Evolutionary conservation across 2,888 invertebrate species (phyloP).

Genomic region (Adelognathus sp.): DNA sequence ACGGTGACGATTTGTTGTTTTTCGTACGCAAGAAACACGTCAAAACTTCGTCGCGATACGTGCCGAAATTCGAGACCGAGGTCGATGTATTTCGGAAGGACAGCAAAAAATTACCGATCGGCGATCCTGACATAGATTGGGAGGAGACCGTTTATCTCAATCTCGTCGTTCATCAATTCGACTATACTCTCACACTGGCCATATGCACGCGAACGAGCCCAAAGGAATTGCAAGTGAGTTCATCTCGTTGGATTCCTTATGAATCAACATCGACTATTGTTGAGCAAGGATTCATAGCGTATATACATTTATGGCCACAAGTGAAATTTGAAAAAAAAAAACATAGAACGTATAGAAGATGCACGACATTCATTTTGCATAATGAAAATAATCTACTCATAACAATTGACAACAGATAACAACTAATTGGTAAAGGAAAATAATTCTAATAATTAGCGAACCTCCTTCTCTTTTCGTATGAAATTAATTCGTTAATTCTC

Average conservation of each 20-base stretch:
- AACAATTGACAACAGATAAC: too few species aligned
- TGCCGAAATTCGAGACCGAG: constrained; percentile 97
- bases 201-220: constrained; percentile 99
- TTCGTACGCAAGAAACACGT: constrained; percentile 97
- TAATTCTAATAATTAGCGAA: too few species aligned
- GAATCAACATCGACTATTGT: not conserved
- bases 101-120: constrained; percentile 97
- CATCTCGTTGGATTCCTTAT: not conserved
- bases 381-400: too few species aligned
- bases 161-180: constrained; percentile 98
- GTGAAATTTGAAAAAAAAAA: too few species aligned
- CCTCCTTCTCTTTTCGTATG: too few species aligned
- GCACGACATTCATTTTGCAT: too few species aligned
- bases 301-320: too few species aligned
- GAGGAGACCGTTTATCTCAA: constrained; percentile 99
- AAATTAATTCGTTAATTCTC: too few species aligned
- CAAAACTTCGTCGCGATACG: constrained; percentile 92
- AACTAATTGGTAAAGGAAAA: too few species aligned
- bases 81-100: constrained; percentile 99
- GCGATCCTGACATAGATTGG: constrained; percentile 98
- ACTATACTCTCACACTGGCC: constrained; percentile 98
- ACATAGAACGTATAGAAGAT: too few species aligned
- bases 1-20: constrained; percentile 96
- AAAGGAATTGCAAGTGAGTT: constrained; percentile 95
- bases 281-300: not conserved